Conservation (phyloP, 2,113 vertebrate species). For the Heliornis fulica region DNA sequence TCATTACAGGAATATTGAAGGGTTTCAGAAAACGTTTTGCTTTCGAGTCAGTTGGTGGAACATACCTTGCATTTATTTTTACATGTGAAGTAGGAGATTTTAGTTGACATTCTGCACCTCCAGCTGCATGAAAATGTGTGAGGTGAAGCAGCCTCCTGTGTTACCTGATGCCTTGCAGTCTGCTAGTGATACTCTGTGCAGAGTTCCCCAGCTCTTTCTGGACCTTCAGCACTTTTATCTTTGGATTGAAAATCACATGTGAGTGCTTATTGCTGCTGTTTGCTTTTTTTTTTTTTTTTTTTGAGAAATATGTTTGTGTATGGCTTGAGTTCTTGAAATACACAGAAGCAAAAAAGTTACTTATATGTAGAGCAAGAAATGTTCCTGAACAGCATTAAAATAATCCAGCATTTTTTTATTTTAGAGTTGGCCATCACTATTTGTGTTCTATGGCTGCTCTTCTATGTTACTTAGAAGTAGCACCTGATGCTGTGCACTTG, state of each 20-base stretch:
- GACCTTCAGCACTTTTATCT: slow-evolving; percentile 44
- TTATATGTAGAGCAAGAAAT: not conserved
- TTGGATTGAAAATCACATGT: slow-evolving; percentile 26
- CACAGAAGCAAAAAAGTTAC: not conserved
- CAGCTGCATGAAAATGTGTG: slow-evolving; percentile 42
- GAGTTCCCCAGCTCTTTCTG: slow-evolving; percentile 32
- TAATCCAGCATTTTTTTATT: not conserved
- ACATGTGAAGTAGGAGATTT: slow-evolving; percentile 11
- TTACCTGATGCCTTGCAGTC: not conserved
- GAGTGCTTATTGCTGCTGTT: not conserved
- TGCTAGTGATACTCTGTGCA: slow-evolving; percentile 35
- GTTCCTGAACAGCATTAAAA: not conserved
- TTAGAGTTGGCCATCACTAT: not conserved
- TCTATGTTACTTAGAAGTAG: not conserved
- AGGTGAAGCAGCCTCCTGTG: slow-evolving; percentile 5
- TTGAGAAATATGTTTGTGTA: not conserved
- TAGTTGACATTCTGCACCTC: slow-evolving; percentile 37
- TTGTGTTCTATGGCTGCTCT: rapidly evolving
- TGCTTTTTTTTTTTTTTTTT: not conserved
- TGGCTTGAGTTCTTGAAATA: slow-evolving; percentile 34
- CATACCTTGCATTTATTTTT: slow-evolving; percentile 15
- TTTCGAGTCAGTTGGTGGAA: not conserved
- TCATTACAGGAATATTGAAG: not conserved
- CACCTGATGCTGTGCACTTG: not conserved
- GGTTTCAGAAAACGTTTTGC: not conserved